Percentiles rank a stretch among this genome's conserved stretches.
Evolutionary conservation across 2,888 invertebrate species (phyloP).

Genomic region (Sepiola atlantica): DNA sequence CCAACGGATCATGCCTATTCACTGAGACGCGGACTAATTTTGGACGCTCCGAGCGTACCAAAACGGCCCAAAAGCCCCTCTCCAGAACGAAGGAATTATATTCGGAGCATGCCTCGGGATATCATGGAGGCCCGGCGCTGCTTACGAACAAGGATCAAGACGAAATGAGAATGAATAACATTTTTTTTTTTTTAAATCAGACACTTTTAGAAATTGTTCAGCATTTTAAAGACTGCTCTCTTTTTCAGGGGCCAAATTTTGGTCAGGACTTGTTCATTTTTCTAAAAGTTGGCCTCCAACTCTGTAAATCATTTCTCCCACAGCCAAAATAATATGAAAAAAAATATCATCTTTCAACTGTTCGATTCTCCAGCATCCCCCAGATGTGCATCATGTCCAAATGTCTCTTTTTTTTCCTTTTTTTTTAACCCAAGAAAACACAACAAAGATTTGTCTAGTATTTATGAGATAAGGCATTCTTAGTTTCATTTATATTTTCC

Average conservation of each 20-base stretch:
- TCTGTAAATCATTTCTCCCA: constrained; percentile 4
- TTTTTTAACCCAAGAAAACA: too few species aligned
- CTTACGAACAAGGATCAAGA: constrained; percentile 64
- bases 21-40: constrained; percentile 67
- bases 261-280: neutral
- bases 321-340: neutral
- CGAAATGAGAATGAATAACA: constrained; percentile 58
- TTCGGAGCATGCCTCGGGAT: constrained; percentile 65
- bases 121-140: constrained; percentile 68
- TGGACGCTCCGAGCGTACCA: constrained; percentile 70
- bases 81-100: constrained; percentile 65
- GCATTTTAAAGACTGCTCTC: neutral
- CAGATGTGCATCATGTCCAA: too few species aligned
- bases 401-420: too few species aligned
- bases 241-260: constrained; percentile 1
- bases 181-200: neutral
- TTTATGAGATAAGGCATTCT: too few species aligned
- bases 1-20: constrained; percentile 68
- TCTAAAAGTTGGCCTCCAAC: constrained; percentile 32
- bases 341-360: neutral
- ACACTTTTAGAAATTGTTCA: neutral
- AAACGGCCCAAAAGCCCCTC: constrained; percentile 65
- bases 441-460: too few species aligned
- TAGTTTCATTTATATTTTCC: too few species aligned
- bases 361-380: too few species aligned